Evolutionary conservation across 2,113 vertebrate species (phyloP), one percentile per base, ranked within the genome.

Genomic region (Brachyistius frenatus): DNA sequence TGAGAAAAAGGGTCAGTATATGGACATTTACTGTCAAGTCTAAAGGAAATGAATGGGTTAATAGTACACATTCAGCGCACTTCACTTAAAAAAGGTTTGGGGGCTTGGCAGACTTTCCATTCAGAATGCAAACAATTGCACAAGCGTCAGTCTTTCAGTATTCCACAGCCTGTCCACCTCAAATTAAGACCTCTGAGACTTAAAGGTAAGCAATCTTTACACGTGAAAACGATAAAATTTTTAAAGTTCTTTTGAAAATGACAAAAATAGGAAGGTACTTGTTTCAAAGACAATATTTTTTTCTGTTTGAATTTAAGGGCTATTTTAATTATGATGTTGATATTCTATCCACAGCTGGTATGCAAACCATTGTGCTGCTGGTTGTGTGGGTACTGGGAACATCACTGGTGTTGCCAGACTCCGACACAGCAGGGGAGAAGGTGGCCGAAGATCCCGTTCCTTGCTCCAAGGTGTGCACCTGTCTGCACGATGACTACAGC

Each of bases 381-480:
- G 81, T 89, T 47, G 44, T 93, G 63, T 93, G 91, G 91, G 87
- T 88, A 55, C 73, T 94, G 81, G 94, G 91, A 76, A 89, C 88
- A 74, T 92, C 91, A 2, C 74, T 90, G 76, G 88, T 84, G 85
- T 88, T 91, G 80, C 86, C 91, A 79, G 86, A 93, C 68, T 72
- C 88, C 0, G 86, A 87, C 66, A 86, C 83, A 46, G 90, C 86
- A 15, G 86, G 84, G 54, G 92, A 85, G 1, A 87, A 15, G 15
- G 89, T 81, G 0, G 64, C 75, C 0, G n/a, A 88, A 0, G 95
- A 95, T 1, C 56, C 88, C 2, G 85, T 88, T 0, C 92, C 81
- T 4, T 99, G 98, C 88, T 96, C 97, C 0, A 92, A 89, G 4
- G 52, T 78, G 55, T 99, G 98, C 4, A 85, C 91, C 79, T 99